These are phyloP conservation scores for Didymodactylos carnosus DNA, from an alignment of 2,888 invertebrate species.

Conservation along the genomic window DNA sequence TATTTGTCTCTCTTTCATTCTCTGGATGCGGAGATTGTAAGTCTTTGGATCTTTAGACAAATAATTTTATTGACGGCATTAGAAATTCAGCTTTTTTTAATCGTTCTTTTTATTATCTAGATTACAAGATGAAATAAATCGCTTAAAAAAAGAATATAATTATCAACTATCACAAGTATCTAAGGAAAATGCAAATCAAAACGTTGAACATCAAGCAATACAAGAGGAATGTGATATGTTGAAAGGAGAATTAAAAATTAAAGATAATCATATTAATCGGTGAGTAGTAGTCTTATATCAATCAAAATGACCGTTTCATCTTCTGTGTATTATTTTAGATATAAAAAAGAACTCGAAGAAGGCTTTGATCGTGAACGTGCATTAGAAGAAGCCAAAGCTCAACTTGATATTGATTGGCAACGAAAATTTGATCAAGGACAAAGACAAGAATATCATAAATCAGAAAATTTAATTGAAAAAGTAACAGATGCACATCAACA, in stretches of 20 bases:
- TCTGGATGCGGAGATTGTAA: no score
- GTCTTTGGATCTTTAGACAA: no score
- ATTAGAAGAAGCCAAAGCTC: constrained; percentile 24
- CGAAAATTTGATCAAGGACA: constrained; percentile 22
- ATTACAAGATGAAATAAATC: constrained; percentile 2
- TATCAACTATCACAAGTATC: neutral
- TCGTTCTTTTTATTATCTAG: neutral
- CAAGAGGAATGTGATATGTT: constrained; percentile 20
- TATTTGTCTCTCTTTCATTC: no score
- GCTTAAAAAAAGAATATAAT: neutral
- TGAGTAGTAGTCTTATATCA: constrained; percentile 10
- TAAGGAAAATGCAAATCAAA: neutral
- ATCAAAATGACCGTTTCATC: constrained; percentile 23
- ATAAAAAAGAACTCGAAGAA: constrained; percentile 24
- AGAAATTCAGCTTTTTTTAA: no score
- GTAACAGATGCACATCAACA: neutral
- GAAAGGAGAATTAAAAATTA: constrained; percentile 21
- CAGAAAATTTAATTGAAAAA: neutral
- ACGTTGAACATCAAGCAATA: constrained; percentile 13
- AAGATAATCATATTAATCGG: constrained; percentile 18
- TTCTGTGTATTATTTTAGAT: constrained; percentile 19
- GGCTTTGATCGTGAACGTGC: constrained; percentile 24
- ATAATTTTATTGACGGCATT: neutral
- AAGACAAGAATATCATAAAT: constrained; percentile 1
- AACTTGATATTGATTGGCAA: constrained; percentile 31